Base-by-base conservation (phyloP, 2,113 vertebrate genomes). In the Peucedramus taeniatus region DNA sequence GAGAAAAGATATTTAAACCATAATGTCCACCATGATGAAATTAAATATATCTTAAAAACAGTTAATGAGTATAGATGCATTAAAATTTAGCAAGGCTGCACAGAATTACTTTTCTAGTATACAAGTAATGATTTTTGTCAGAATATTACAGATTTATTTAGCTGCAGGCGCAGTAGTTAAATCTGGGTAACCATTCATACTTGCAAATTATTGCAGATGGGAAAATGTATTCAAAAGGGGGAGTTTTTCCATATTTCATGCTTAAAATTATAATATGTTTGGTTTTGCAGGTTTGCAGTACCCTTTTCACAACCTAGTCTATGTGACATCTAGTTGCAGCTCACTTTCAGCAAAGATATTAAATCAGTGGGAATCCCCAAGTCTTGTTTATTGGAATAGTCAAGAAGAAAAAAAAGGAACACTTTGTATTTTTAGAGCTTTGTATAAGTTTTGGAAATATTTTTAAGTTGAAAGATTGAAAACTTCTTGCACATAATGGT, bases 161-260 rank as follows among this genome's bases (percentile, higher is more conserved):
- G 78, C 45, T 74, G 64, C 39, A 89, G 53, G 23, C 18, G 0
- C 83, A 74, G 69, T 70, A 78, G 37, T 91, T 59, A 89, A 87
- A 80, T 93, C 87, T 95, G 19, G 69, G 66, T 80, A 83, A 81
- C 90, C 28, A 63, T 51, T 87, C 78, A 22, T 76, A 76, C 71
- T 97, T 90, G 70, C 63, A 95, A 91, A 83, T 94, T 83, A 71
- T 87, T 90, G 63, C 75, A 74, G 64, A 71, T 84, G 64, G 87
- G 68, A 88, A 74, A 93, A 69, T 91, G 14, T 96, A 90, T 87
- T 83, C 35, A 88, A 82, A 97, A 87, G 45, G 51, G 75, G 11
- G 77, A 77, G 42, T 56, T 95, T 94, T 69, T 93, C 64, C 65
- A 37, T 81, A 57, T 37, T 91, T 54, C 8, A 37, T 44, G 27